Percentiles rank a stretch among this genome's conserved stretches.
phyloP scores from a whole-genome alignment of 2,113 vertebrate genomes.

The Nesoenas mayeri region DNA sequence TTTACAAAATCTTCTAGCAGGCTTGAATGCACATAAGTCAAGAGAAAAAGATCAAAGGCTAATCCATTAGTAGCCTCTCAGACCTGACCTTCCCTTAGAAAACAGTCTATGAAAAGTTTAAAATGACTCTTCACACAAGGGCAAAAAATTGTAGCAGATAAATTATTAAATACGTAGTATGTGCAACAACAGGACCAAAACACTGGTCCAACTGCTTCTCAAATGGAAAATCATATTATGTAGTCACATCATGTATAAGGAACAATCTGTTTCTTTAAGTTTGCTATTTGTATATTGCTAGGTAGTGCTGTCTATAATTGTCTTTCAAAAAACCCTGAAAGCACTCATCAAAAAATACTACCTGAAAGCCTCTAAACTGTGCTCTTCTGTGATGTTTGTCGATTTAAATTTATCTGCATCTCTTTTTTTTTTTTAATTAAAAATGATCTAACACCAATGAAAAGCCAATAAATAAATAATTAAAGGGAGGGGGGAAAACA shows the following conservation, averaged over 20 bases:
- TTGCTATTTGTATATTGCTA: neutral
- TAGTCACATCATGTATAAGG: neutral
- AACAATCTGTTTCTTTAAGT: neutral
- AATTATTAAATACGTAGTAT: neutral
- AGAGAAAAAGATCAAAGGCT: slow-evolving; percentile 28
- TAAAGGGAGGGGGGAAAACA: too few relatives aligned
- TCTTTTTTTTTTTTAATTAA: neutral
- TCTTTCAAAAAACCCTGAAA: neutral
- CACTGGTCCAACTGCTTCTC: neutral
- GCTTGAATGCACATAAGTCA: neutral
- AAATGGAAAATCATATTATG: neutral
- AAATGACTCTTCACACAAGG: neutral
- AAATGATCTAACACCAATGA: neutral
- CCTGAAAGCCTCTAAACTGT: neutral
- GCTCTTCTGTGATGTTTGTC: neutral
- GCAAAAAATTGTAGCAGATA: neutral
- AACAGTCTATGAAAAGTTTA: neutral
- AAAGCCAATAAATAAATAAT: neutral
- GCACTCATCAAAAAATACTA: neutral
- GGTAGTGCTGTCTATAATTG: neutral
- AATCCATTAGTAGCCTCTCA: neutral
- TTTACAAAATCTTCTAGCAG: neutral
- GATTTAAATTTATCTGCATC: neutral
- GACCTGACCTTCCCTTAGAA: slow-evolving; percentile 23
- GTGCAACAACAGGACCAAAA: neutral